A percentile compares a stretch with the other conserved stretches of the same genome.
phyloP scores from a whole-genome alignment of 2,888 invertebrate species.

The Chrysolina americana region DNA sequence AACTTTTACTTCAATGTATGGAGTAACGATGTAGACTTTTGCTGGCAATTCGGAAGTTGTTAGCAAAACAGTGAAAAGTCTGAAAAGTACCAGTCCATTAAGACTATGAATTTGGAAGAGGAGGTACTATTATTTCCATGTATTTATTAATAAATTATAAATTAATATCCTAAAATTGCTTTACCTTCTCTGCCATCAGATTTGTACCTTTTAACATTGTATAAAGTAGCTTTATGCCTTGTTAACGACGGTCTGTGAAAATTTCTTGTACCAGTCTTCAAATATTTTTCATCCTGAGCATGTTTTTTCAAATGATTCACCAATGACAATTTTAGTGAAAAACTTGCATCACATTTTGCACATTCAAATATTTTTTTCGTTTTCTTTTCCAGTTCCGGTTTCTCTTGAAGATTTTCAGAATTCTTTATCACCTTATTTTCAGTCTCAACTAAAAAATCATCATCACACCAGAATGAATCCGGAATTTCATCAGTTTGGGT shows the following conservation, averaged over 20 bases:
- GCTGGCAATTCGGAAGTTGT: too few relatives aligned
- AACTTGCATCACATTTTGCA: constrained; percentile 39
- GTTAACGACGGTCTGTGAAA: neutral
- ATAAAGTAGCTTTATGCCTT: neutral
- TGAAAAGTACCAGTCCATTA: too few relatives aligned
- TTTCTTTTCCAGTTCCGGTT: constrained; percentile 11
- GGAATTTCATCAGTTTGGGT: constrained; percentile 7
- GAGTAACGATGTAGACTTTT: too few relatives aligned
- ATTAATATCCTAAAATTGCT: too few relatives aligned
- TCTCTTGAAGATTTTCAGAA: neutral
- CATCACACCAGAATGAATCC: neutral
- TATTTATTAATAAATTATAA: too few relatives aligned
- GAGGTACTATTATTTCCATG: too few relatives aligned
- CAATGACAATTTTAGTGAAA: constrained; percentile 32
- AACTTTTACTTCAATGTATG: too few relatives aligned
- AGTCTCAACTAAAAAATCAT: constrained; percentile 5
- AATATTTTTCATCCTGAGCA: constrained; percentile 20
- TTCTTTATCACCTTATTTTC: neutral
- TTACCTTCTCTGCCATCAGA: neutral
- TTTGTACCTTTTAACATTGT: neutral
- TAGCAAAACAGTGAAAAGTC: too few relatives aligned
- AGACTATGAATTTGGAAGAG: too few relatives aligned
- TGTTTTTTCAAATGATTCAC: constrained; percentile 37
- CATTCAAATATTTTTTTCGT: constrained; percentile 33
- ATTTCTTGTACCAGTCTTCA: constrained; percentile 12